These are phyloP conservation scores for Plebejus melissa DNA, from an alignment of 2,888 invertebrate species.

Conservation along the genomic window DNA sequence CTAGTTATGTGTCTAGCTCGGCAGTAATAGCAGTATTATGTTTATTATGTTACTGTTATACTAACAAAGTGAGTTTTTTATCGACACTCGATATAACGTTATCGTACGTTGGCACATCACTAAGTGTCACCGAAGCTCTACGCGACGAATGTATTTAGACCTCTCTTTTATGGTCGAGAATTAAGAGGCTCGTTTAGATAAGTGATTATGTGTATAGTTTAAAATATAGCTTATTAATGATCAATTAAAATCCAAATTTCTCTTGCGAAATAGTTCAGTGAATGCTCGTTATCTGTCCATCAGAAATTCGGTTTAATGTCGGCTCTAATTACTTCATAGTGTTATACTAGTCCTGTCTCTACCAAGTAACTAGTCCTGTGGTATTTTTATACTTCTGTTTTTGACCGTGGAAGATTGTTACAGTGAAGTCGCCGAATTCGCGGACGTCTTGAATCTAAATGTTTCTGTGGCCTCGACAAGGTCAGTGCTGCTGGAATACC, in stretches of 20 bases:
- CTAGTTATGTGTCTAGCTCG: neutral
- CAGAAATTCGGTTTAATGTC: constrained; percentile 21
- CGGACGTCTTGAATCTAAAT: too few relatives aligned
- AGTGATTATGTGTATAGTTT: constrained; percentile 57
- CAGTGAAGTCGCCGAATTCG: too few relatives aligned
- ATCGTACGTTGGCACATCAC: neutral
- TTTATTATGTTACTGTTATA: neutral
- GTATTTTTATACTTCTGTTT: too few relatives aligned
- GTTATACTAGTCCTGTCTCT: too few relatives aligned
- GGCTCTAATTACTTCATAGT: neutral
- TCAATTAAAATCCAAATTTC: constrained; percentile 40
- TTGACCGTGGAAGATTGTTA: too few relatives aligned
- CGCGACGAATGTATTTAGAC: constrained; percentile 54
- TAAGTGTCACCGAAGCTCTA: constrained; percentile 30
- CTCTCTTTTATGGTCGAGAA: constrained; percentile 52
- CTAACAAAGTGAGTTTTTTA: neutral
- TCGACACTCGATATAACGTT: neutral
- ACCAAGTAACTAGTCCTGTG: too few relatives aligned
- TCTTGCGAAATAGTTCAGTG: constrained; percentile 25
- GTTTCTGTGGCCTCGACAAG: too few relatives aligned
- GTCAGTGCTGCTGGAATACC: too few relatives aligned
- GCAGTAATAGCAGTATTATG: neutral
- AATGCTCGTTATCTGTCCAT: constrained; percentile 33
- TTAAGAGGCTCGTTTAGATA: constrained; percentile 69
- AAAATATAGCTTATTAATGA: constrained; percentile 49